Conservation (phyloP, 2,888 invertebrate species). For the Anthophora plumipes region DNA sequence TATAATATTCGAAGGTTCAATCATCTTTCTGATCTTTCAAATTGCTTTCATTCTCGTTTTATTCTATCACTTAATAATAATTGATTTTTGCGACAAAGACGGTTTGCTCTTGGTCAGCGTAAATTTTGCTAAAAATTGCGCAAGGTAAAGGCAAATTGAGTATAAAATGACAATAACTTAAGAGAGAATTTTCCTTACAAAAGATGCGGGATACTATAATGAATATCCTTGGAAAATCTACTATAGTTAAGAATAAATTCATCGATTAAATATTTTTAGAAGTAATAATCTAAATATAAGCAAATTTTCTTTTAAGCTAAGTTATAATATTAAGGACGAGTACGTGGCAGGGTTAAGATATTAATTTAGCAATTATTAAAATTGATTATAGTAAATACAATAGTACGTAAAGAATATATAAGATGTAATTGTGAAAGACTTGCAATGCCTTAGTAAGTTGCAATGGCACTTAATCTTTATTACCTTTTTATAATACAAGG, state of each 20-base stretch:
- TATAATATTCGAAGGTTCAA: background rate
- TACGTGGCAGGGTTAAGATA: background rate
- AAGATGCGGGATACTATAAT: background rate
- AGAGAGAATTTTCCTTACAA: background rate
- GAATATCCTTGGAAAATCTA: background rate
- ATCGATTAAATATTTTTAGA: background rate
- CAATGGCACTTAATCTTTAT: background rate
- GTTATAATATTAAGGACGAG: background rate
- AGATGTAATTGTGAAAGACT: slow-evolving; percentile 15
- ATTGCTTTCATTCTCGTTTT: background rate
- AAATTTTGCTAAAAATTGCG: slow-evolving; percentile 11
- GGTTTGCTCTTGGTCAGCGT: slow-evolving; percentile 26
- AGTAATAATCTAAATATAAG: background rate
- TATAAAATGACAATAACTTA: background rate
- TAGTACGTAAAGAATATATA: too few relatives aligned
- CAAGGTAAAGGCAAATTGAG: slow-evolving; percentile 6
- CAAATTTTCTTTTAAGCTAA: too few relatives aligned
- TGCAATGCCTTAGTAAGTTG: background rate
- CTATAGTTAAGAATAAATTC: background rate
- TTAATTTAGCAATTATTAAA: background rate
- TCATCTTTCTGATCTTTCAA: background rate
- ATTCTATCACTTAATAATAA: slow-evolving; percentile 5
- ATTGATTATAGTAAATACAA: background rate
- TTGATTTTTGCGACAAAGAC: slow-evolving; percentile 1
- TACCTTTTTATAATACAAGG: background rate